phyloP scores from a whole-genome alignment of 2,888 invertebrate species.

The Biston betularia region DNA sequence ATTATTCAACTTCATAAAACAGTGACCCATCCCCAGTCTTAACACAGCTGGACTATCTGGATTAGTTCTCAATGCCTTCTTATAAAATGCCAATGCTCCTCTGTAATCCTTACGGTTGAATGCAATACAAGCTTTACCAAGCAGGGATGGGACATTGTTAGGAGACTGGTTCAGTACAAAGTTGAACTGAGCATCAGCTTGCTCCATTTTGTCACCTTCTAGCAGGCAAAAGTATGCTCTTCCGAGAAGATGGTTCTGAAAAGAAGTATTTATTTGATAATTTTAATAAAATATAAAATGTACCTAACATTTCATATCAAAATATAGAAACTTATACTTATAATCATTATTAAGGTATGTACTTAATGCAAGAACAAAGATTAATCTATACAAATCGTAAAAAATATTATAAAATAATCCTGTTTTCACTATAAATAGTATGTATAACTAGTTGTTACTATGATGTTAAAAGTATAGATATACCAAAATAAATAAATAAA shows the following conservation, averaged over 20 bases:
- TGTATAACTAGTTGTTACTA: too few species aligned
- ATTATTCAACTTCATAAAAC: slow-evolving; percentile 98
- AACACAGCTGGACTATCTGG: slow-evolving; percentile 99
- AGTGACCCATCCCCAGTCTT: slow-evolving; percentile 99
- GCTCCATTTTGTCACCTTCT: slow-evolving; percentile 99
- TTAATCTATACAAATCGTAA: too few species aligned
- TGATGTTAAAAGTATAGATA: too few species aligned
- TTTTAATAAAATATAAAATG: too few species aligned
- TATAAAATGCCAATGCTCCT: slow-evolving; percentile 98
- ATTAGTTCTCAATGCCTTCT: slow-evolving; percentile 98
- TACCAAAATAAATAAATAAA: too few species aligned
- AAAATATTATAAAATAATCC: too few species aligned
- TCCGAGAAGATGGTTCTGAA: slow-evolving; percentile 97
- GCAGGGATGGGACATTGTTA: slow-evolving; percentile 97
- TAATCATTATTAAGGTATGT: too few species aligned
- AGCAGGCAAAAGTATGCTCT: slow-evolving; percentile 98
- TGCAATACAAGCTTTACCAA: slow-evolving; percentile 99
- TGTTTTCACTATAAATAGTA: too few species aligned
- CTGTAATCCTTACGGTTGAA: slow-evolving; percentile 99
- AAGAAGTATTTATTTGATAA: slow-evolving; percentile 23
- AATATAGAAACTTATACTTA: too few species aligned
- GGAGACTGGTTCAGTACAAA: slow-evolving; percentile 98
- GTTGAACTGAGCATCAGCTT: slow-evolving; percentile 99
- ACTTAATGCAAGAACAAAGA: too few species aligned
- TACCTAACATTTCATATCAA: too few species aligned